Evolutionary conservation across 2,797 vertebrate species (phyloP).

Genomic region (Xenops minutus): DNA sequence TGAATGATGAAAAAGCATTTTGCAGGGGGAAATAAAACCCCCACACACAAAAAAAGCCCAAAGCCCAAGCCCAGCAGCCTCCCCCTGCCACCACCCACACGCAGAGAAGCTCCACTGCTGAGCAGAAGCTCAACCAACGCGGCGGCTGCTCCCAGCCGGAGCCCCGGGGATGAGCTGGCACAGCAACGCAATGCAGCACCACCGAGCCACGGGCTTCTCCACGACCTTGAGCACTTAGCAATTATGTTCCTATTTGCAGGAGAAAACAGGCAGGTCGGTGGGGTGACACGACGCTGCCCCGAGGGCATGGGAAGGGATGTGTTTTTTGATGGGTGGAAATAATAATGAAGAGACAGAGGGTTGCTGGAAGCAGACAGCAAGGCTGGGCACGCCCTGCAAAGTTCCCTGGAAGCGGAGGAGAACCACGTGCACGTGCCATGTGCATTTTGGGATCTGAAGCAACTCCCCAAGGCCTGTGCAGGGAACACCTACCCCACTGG

Average conservation of each 20-base stretch:
- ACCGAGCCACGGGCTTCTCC: neutral
- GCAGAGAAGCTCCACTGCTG: neutral
- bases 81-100: neutral
- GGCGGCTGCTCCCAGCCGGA: neutral
- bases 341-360: neutral
- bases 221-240: slow-evolving; percentile 6
- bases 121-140: slow-evolving; percentile 35
- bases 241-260: neutral
- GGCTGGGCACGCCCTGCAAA: neutral
- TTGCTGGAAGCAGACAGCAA: neutral
- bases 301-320: accelerated
- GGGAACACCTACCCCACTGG: slow-evolving; percentile 83
- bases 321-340: neutral
- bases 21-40: neutral
- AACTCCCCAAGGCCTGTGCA: accelerated
- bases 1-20: neutral
- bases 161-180: slow-evolving; percentile 32
- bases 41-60: neutral
- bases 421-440: accelerated
- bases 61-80: neutral
- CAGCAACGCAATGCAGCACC: slow-evolving; percentile 27
- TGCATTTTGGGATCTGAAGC: neutral
- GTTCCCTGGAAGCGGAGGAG: neutral
- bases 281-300: accelerated
- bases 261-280: neutral